A percentile compares a stretch with the other conserved stretches of the same genome.
These are phyloP conservation scores for Sphyrna mokarran DNA, from an alignment of 2,113 vertebrate genomes.

Conservation along the genomic window DNA sequence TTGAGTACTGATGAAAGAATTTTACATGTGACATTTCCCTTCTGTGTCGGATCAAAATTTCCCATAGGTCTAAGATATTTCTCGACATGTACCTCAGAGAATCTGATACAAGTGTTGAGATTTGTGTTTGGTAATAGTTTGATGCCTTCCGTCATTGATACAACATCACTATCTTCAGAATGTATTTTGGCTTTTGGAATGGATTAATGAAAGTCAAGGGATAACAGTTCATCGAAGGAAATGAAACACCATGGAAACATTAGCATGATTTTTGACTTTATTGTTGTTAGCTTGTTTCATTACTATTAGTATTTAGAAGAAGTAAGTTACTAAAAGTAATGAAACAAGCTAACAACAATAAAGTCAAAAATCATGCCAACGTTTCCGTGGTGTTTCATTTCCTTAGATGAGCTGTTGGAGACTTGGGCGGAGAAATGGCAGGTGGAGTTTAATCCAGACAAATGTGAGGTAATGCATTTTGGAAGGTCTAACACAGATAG, in stretches of 20 bases:
- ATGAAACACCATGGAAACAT: background rate
- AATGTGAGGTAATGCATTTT: too few relatives aligned
- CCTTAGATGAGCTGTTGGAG: too few relatives aligned
- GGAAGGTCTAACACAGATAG: too few relatives aligned
- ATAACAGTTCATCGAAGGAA: background rate
- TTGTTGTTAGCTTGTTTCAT: background rate
- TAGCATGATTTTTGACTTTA: background rate
- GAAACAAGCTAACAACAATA: too few relatives aligned
- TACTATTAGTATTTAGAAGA: background rate
- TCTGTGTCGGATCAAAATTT: background rate
- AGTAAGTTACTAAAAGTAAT: too few relatives aligned
- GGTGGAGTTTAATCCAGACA: too few relatives aligned
- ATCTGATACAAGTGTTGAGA: too few relatives aligned
- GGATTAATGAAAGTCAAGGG: background rate
- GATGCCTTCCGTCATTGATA: background rate
- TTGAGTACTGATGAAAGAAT: background rate
- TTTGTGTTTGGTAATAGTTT: background rate
- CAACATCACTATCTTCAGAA: background rate
- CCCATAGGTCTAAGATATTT: background rate
- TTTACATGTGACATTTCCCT: background rate
- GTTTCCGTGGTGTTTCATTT: too few relatives aligned
- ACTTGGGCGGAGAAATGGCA: too few relatives aligned
- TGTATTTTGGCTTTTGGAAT: background rate
- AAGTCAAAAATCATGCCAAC: too few relatives aligned
- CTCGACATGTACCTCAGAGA: too few relatives aligned